These are phyloP conservation scores for Sebastes hubbsi DNA, from an alignment of 2,797 vertebrate genomes.

Conservation along the genomic window DNA sequence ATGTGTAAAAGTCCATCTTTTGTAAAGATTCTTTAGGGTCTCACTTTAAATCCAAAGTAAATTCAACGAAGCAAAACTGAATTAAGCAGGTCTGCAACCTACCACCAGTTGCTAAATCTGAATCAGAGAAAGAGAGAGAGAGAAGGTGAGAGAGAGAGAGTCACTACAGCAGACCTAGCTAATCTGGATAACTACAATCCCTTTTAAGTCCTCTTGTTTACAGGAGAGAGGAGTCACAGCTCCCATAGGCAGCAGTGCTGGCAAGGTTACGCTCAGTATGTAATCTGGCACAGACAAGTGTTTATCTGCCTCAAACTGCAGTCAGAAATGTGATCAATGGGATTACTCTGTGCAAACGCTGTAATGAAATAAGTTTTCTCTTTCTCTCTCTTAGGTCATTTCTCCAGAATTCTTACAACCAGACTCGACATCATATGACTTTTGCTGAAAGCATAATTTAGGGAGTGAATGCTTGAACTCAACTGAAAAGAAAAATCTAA, in stretches of 20 bases:
- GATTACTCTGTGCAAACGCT: conserved; percentile 39
- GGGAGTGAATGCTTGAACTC: background rate
- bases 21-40: background rate
- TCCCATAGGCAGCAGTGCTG: conserved; percentile 43
- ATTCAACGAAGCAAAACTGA: background rate
- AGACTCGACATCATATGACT: background rate
- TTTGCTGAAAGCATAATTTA: background rate
- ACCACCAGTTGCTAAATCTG: background rate
- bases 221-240: conserved; percentile 42
- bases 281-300: conserved; percentile 57
- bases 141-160: background rate
- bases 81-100: background rate
- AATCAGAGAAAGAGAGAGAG: background rate
- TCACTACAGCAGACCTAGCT: conserved; percentile 7
- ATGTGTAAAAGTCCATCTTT: background rate
- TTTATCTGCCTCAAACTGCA: conserved; percentile 55
- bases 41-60: background rate
- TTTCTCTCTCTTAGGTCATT: background rate
- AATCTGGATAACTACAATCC: conserved; percentile 69
- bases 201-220: conserved; percentile 58
- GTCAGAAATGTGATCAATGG: conserved; percentile 50
- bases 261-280: conserved; percentile 56
- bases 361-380: background rate
- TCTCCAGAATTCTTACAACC: background rate
- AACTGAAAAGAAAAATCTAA: background rate